Evolutionary conservation across 2,888 invertebrate species (phyloP).

Genomic region (Julus scandinavius): DNA sequence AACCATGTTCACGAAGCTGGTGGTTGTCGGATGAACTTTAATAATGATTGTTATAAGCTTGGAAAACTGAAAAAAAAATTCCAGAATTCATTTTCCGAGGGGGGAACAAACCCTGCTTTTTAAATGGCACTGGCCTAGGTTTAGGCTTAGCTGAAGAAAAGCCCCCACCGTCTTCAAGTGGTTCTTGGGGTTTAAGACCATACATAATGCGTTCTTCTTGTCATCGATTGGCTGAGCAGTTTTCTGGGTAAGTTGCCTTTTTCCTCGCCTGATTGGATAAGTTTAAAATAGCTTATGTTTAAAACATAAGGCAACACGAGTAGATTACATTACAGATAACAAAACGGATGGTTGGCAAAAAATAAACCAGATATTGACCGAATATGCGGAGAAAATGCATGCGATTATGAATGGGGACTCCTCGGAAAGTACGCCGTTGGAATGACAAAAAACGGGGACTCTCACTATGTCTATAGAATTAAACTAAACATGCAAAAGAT

Average conservation of each 20-base stretch:
- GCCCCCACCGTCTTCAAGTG: constrained; percentile 38
- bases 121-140: neutral
- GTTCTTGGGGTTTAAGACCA: constrained; percentile 44
- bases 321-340: constrained; percentile 51
- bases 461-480: no score
- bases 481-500: no score
- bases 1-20: neutral
- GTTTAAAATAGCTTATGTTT: constrained; percentile 46
- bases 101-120: neutral
- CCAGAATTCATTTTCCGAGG: neutral
- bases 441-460: neutral
- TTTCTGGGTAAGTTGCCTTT: constrained; percentile 49
- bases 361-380: constrained; percentile 26
- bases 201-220: constrained; percentile 48
- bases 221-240: constrained; percentile 47
- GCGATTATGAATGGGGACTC: neutral
- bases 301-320: constrained; percentile 49
- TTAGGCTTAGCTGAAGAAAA: constrained; percentile 34
- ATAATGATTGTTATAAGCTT: neutral
- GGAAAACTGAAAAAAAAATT: neutral
- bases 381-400: constrained; percentile 39
- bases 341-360: constrained; percentile 47
- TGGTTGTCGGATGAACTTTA: neutral
- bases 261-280: constrained; percentile 46
- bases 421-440: neutral